Percentiles rank a stretch among this genome's conserved stretches.
Conservation (phyloP, 2,113 vertebrate genomes). For the Plotosus lineatus region DNA sequence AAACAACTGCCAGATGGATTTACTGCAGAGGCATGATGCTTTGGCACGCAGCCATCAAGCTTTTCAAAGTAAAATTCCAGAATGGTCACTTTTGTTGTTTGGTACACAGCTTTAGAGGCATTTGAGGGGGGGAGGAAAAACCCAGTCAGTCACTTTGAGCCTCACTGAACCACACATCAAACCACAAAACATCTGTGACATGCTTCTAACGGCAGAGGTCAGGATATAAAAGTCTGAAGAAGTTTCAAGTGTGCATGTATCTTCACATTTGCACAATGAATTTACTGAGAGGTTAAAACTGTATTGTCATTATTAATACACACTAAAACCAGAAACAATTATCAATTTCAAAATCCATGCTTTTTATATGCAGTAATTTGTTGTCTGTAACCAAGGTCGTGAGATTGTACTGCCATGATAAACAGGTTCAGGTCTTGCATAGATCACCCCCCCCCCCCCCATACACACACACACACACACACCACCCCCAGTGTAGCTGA, state of each 20-base stretch:
- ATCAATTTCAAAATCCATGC: background rate
- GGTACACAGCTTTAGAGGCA: conserved; percentile 3
- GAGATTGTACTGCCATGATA: no score
- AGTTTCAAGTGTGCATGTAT: background rate
- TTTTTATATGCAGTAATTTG: no score
- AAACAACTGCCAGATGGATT: conserved; percentile 28
- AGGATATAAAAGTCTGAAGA: background rate
- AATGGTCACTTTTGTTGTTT: conserved; percentile 48
- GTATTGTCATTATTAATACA: background rate
- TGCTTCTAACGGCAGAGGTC: background rate
- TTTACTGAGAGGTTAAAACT: background rate
- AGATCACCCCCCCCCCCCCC: no score
- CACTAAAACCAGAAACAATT: background rate
- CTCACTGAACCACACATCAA: background rate
- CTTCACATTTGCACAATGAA: background rate
- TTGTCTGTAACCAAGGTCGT: no score
- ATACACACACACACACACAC: no score
- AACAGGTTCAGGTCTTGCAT: no score
- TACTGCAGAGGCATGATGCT: conserved; percentile 23
- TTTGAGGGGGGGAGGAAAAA: no score
- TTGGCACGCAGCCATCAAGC: conserved; percentile 33
- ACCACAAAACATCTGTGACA: background rate
- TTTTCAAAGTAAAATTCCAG: conserved; percentile 45
- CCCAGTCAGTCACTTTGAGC: background rate
- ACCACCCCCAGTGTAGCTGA: no score